A percentile compares a stretch with the other conserved stretches of the same genome.
These are phyloP conservation scores for Sciurus carolinensis DNA, from an alignment of 2,797 vertebrate genomes.

Conservation along the genomic window DNA sequence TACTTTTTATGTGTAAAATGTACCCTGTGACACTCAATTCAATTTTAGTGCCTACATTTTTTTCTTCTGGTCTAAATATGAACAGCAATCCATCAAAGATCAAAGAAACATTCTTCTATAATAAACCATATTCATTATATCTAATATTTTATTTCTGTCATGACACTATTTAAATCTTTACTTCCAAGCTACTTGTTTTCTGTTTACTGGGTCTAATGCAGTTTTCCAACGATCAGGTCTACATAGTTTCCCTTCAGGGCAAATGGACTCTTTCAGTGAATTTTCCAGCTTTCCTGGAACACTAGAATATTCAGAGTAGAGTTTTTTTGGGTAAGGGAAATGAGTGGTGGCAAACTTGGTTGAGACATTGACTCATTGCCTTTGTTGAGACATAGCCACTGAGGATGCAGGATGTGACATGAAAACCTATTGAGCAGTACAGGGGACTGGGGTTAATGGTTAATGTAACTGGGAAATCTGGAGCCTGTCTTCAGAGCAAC, in stretches of 20 bases:
- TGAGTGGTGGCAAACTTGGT: neutral
- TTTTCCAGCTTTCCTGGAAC: neutral
- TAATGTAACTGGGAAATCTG: neutral
- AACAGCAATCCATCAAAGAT: constrained; percentile 21
- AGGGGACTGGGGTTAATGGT: neutral
- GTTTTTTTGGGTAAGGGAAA: neutral
- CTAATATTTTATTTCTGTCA: constrained; percentile 11
- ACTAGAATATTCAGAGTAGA: neutral
- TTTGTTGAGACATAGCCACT: neutral
- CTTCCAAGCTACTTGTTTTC: constrained; percentile 40
- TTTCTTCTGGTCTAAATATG: neutral
- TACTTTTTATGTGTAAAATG: constrained; percentile 25
- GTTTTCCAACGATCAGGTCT: neutral
- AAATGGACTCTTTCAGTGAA: neutral
- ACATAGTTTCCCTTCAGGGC: neutral
- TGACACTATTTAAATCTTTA: neutral
- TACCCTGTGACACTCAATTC: neutral
- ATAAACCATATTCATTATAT: neutral
- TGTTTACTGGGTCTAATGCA: neutral
- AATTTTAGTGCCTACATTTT: constrained; percentile 41
- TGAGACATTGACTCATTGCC: too few relatives aligned
- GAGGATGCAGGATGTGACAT: neutral
- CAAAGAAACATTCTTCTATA: constrained; percentile 28
- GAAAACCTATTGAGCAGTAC: neutral
- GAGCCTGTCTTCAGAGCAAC: neutral